phyloP scores from a whole-genome alignment of 2,888 invertebrate species.

The Rhingia campestris region DNA sequence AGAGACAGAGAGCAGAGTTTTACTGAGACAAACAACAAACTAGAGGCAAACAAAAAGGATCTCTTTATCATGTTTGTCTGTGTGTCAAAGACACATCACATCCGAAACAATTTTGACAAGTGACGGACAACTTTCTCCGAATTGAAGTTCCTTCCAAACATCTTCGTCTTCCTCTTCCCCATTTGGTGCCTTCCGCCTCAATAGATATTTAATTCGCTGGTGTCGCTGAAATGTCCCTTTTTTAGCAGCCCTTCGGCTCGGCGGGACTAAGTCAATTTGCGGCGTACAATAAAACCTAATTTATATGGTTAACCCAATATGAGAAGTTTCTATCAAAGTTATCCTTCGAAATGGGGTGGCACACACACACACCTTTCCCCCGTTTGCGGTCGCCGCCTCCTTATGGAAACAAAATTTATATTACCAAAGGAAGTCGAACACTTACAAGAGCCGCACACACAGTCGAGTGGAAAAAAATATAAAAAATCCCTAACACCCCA shows the following conservation, averaged over 20 bases:
- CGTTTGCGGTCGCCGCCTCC: neutral
- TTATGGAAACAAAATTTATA: slow-evolving; percentile 52
- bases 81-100: slow-evolving; percentile 52
- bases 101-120: slow-evolving; percentile 63
- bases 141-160: slow-evolving; percentile 29
- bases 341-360: slow-evolving; percentile 33
- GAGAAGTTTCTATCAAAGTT: slow-evolving; percentile 68
- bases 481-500: slow-evolving; percentile 19
- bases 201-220: slow-evolving; percentile 49
- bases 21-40: slow-evolving; percentile 16
- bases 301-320: slow-evolving; percentile 73
- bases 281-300: slow-evolving; percentile 71
- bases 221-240: slow-evolving; percentile 33
- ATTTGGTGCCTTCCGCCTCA: slow-evolving; percentile 13
- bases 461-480: slow-evolving; percentile 49
- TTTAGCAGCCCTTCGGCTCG: neutral
- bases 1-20: neutral
- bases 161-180: neutral
- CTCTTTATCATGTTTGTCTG: neutral
- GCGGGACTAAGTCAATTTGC: slow-evolving; percentile 62
- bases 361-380: neutral
- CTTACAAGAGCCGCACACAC: too few relatives aligned
- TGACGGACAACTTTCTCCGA: slow-evolving; percentile 59
- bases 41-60: slow-evolving; percentile 25
- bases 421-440: slow-evolving; percentile 61